These are phyloP conservation scores for Sylvilagus bachmani DNA, from an alignment of 2,113 vertebrate genomes.

Conservation along the genomic window DNA sequence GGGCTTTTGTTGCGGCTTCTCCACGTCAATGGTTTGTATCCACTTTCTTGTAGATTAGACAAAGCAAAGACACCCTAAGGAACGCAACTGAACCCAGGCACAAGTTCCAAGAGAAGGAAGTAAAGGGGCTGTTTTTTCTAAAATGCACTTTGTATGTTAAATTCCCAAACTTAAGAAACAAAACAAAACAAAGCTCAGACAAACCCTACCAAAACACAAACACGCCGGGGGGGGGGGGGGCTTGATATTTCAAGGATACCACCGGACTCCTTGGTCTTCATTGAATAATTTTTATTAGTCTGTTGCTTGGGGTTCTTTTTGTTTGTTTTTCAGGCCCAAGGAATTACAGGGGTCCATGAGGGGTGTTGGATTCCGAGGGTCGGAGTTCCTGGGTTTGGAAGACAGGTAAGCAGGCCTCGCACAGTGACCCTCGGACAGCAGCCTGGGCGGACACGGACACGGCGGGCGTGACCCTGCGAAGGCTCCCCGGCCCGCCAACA, in stretches of 20 bases:
- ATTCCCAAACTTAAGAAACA: not conserved
- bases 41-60: not conserved
- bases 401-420: not conserved
- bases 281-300: not conserved
- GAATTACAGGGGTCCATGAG: slow-evolving; percentile 6
- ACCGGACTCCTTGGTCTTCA: not conserved
- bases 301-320: not conserved
- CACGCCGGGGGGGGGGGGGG: not conserved
- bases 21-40: not conserved
- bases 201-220: not conserved
- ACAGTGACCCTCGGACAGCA: not conserved
- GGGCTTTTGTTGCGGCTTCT: not conserved
- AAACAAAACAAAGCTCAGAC: not conserved
- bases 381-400: not conserved
- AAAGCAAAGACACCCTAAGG: not conserved
- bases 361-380: slow-evolving; percentile 26
- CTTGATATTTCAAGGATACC: not conserved
- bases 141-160: not conserved
- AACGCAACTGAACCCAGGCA: not conserved
- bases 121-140: not conserved
- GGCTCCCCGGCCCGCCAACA: not conserved
- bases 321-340: slow-evolving; percentile 36
- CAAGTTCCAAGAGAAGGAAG: not conserved
- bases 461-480: not conserved
- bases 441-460: not conserved